phyloP scores from a whole-genome alignment of 1,140 invertebrate genomes.

The Heliconius eleuchia region DNA sequence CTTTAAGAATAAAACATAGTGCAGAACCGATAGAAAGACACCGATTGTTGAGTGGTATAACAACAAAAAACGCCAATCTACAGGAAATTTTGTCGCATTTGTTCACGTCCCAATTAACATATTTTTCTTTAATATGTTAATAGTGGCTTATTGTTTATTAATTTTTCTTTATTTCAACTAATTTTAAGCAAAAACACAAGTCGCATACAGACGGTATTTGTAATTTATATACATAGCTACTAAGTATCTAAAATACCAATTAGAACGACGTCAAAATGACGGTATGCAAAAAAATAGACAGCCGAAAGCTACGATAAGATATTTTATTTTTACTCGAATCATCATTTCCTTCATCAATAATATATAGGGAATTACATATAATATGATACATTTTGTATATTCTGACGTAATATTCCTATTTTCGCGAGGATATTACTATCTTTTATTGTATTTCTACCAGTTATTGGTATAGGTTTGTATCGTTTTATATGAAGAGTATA shows the following conservation, averaged over 20 bases:
- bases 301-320: background rate
- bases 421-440: background rate
- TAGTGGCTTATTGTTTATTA: too few species aligned
- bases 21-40: too few species aligned
- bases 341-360: background rate
- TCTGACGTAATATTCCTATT: background rate
- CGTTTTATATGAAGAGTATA: background rate
- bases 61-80: too few species aligned
- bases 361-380: background rate
- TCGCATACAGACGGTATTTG: too few species aligned
- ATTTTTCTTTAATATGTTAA: too few species aligned
- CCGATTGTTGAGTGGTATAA: too few species aligned
- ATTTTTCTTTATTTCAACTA: too few species aligned
- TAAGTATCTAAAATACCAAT: background rate
- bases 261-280: background rate
- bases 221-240: background rate
- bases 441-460: background rate
- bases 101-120: too few species aligned
- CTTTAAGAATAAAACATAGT: too few species aligned
- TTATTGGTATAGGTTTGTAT: background rate
- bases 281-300: background rate
- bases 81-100: too few species aligned
- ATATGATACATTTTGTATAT: background rate
- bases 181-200: too few species aligned
- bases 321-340: background rate